Conservation (phyloP, 2,113 vertebrate genomes). For the Psettodes erumei region DNA sequence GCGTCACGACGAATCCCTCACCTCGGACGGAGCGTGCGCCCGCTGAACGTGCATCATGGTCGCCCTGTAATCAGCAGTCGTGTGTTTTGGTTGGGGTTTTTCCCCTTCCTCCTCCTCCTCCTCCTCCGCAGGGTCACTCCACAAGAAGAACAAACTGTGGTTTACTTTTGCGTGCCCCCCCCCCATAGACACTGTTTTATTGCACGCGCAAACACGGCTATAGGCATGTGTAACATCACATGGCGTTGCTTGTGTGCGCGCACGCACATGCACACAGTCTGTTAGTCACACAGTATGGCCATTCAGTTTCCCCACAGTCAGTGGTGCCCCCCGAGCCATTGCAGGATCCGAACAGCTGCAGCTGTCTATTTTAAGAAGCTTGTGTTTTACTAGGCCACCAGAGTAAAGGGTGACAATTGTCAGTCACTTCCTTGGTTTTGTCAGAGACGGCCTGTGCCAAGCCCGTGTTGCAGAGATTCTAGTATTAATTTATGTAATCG, state of each 20-base stretch:
- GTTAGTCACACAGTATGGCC: constrained; percentile 29
- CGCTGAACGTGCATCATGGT: constrained; percentile 20
- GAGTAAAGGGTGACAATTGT: constrained; percentile 66
- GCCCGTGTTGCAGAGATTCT: constrained; percentile 6
- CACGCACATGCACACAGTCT: constrained; percentile 8
- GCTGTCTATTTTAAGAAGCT: constrained; percentile 77
- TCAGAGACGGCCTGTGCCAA: constrained; percentile 17
- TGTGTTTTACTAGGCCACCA: constrained; percentile 61
- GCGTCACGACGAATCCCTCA: constrained; percentile 64
- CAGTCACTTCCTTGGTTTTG: constrained; percentile 50
- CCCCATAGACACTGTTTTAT: no score
- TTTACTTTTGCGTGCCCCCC: no score
- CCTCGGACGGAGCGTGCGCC: constrained; percentile 32
- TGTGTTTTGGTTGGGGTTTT: no score
- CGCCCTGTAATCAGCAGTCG: neutral
- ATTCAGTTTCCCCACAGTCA: constrained; percentile 50
- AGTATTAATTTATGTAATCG: constrained; percentile 3
- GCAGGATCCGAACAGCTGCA: constrained; percentile 80
- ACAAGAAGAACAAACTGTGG: neutral
- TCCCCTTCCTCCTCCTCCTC: no score
- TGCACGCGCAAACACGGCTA: constrained; percentile 14
- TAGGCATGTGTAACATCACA: constrained; percentile 37
- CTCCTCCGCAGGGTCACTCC: neutral
- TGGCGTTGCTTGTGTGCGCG: constrained; percentile 9
- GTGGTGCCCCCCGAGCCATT: constrained; percentile 53